phyloP scores from a whole-genome alignment of 2,797 vertebrate species.

The Benthosema pterotum region DNA sequence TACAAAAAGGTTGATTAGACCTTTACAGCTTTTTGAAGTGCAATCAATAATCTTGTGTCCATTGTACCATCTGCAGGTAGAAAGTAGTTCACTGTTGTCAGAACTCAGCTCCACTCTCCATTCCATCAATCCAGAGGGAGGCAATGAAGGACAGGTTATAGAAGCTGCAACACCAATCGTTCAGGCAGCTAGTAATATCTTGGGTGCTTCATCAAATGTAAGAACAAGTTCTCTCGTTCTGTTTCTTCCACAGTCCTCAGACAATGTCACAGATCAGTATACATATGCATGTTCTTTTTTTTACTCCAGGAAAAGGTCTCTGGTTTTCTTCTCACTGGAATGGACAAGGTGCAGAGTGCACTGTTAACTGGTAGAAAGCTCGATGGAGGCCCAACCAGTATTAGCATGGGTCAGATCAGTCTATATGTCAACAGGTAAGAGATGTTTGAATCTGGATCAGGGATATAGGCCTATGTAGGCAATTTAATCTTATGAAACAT shows the following conservation, averaged over 20 bases:
- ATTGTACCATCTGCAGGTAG: slow-evolving; percentile 69
- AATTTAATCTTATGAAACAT: too few relatives aligned
- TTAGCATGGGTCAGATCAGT: slow-evolving; percentile 82
- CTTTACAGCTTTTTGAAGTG: background rate
- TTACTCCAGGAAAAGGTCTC: slow-evolving; percentile 73
- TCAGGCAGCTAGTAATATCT: slow-evolving; percentile 85
- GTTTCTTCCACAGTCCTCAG: background rate
- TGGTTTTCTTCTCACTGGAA: slow-evolving; percentile 76
- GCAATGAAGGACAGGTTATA: slow-evolving; percentile 65
- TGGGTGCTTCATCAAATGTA: slow-evolving; percentile 79
- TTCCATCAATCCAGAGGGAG: slow-evolving; percentile 60
- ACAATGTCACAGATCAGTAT: slow-evolving; percentile 12
- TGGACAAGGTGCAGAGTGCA: slow-evolving; percentile 85
- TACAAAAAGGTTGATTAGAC: too few relatives aligned
- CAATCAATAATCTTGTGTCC: slow-evolving; percentile 3
- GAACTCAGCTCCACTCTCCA: slow-evolving; percentile 84
- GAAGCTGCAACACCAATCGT: slow-evolving; percentile 81
- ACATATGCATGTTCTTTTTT: background rate
- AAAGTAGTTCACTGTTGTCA: slow-evolving; percentile 81
- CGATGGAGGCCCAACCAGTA: slow-evolving; percentile 75
- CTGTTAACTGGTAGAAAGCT: slow-evolving; percentile 83
- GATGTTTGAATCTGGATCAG: background rate
- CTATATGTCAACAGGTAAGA: slow-evolving; percentile 91
- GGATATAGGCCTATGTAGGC: too few relatives aligned
- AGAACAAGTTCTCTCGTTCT: slow-evolving; percentile 21